Conservation (phyloP, 2,888 invertebrate genomes). For the Dicranocentrus wangi region DNA sequence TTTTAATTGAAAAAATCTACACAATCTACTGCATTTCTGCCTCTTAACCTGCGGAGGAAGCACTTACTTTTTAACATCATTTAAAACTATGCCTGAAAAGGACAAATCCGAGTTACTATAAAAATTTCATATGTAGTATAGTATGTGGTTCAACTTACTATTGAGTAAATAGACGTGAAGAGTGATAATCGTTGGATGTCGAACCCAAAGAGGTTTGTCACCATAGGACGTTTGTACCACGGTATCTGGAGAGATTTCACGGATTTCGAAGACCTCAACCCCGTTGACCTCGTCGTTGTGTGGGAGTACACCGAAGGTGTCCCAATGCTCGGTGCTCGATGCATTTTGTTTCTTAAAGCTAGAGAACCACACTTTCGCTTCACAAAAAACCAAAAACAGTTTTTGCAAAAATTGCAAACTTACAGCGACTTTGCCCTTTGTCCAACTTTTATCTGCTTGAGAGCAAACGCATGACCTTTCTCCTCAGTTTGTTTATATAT, state of each 20-base stretch:
- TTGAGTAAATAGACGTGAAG: conserved; percentile 84
- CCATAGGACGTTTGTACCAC: conserved; percentile 90
- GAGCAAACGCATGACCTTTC: not conserved
- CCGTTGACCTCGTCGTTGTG: conserved; percentile 83
- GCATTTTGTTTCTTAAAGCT: conserved; percentile 76
- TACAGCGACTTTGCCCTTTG: not conserved
- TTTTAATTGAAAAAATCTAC: no score
- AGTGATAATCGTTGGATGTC: conserved; percentile 90
- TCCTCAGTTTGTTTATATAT: not conserved
- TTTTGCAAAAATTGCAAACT: not conserved
- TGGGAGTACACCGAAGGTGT: conserved; percentile 92
- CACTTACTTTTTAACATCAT: no score
- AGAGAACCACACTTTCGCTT: conserved; percentile 12
- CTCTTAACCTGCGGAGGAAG: no score
- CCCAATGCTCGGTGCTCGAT: conserved; percentile 88
- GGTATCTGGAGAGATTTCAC: conserved; percentile 85
- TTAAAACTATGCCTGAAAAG: no score
- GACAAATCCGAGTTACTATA: no score
- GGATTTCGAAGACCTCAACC: conserved; percentile 87
- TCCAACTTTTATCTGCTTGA: not conserved
- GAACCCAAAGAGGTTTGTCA: conserved; percentile 86
- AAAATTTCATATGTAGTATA: no score
- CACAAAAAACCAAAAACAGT: not conserved
- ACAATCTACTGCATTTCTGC: no score
- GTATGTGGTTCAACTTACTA: conserved; percentile 79